Base-by-base conservation (phyloP, 2,797 vertebrate species). In the Phoxinus dragarum region DNA sequence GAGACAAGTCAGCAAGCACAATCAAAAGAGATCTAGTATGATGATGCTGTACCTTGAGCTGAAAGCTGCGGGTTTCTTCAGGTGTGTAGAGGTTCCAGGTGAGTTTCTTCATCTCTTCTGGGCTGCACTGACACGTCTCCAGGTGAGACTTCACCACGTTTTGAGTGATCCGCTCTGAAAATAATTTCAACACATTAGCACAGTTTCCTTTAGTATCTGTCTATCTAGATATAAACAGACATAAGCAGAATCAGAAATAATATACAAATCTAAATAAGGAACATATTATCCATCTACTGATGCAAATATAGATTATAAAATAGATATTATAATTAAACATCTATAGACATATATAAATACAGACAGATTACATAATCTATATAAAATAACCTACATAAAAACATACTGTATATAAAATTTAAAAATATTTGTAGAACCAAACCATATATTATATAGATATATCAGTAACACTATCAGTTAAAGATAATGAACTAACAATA, bases 91-190 rank as follows among this genome's bases (percentile, higher is more conserved):
- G 93, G 27, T 88, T 95, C 96, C 96, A 98, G 0, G 94, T 95
- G 84, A 97, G 93, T 90, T 93, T 95, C 93, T 97, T 97, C 90
- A 97, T 94, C 92, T 98, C 97, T 81, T 98, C 97, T 0, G 93
- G 90, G 1, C 96, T 97, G 95, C 97, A 96, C 92, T 97, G 97
- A 90, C 96, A 97, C 0, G 97, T 98, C 91, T 98, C 97, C 91
- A 97, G 80, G 90, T 98, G 97, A 0, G 97, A 98, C 90, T 97
- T 97, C 31, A 98, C 93, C 80, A 98, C 96, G 31, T 96, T 97
- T 94, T 97, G 96, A n/a, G 96, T 96, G 86, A 97, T 94, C 38
- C 92, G 94, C 89, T 98, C 97, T 98, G 94, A 23, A 59, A 81
- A 89, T 34, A 82, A 34, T 86, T 3, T 17, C 23, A 72, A 76